Base-by-base conservation (phyloP, 2,797 vertebrate species). In the Furcifer pardalis region DNA sequence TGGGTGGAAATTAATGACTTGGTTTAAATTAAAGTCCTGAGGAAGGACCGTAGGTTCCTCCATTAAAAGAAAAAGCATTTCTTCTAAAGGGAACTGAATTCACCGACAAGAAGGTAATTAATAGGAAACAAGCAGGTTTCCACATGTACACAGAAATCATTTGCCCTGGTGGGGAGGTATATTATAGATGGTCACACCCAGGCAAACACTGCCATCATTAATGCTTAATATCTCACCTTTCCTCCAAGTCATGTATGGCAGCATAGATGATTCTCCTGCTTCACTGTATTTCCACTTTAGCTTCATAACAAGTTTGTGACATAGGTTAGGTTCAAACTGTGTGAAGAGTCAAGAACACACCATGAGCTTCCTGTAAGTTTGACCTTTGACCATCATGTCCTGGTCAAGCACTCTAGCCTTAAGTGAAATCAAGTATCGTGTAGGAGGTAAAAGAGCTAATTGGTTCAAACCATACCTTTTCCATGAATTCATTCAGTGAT, bases 1-100 rank as follows among this genome's bases (percentile, higher is more conserved):
- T 49, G 23, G 91, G 91, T 91, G 88, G 80, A 88, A 88, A 91
- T 92, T 93, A 93, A 93, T 88, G 82, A 86, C 88, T 90, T 87
- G 82, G 83, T 93, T 93, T 85, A 93, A 92, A 92, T 89, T 78
- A 91, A 86, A 90, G 79, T 81, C 93, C 90, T 69, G 84, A 91
- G 89, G 90, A 85, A 19, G 93, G 35, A 84, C 66, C 84, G 27
- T 88, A 85, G 77, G 56, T 73, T 68, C 92, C 73, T 84, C 82
- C 83, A 88, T 88, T 92, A 92, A 89, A 91, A 73, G 63, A 87
- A 90, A 89, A 91, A 87, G 42, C 42, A 83, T 91, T 49, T 71
- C 82, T 79, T 71, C 35, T 86, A 87, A 82, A 83, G 88, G 82
- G 81, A 89, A 85, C 85, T 86, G 85, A 74, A 85, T 19, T 85